phyloP scores from a whole-genome alignment of 2,113 vertebrate species.

The Trichomycterus rosablanca region DNA sequence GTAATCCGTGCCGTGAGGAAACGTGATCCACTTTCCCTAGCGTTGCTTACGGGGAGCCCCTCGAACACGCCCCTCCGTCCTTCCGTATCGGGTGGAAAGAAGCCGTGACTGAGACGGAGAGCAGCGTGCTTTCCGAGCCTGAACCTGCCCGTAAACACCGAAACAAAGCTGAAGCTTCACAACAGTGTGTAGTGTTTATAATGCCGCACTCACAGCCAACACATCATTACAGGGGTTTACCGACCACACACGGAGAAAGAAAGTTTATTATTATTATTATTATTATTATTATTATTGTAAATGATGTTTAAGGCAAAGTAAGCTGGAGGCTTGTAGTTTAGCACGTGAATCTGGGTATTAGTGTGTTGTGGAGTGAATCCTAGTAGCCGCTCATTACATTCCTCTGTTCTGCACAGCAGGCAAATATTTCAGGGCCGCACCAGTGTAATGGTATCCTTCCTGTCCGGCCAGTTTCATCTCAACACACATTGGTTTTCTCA shows the following conservation, averaged over 20 bases:
- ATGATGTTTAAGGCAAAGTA: constrained; percentile 30
- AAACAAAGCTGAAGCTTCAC: constrained; percentile 9
- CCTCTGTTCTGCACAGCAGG: background rate
- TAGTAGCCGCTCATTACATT: constrained; percentile 21
- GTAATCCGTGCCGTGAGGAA: constrained; percentile 50
- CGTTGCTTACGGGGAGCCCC: no score
- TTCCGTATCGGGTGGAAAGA: no score
- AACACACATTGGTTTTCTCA: background rate
- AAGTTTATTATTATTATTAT: no score
- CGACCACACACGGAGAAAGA: constrained; percentile 28
- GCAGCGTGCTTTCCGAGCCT: constrained; percentile 17
- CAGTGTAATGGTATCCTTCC: constrained; percentile 11
- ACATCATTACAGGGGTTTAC: constrained; percentile 25
- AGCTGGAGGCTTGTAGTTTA: background rate
- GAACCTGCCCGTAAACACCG: constrained; percentile 20
- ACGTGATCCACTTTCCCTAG: no score
- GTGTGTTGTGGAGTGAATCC: background rate
- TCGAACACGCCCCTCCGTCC: no score
- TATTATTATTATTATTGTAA: no score
- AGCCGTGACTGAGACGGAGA: background rate
- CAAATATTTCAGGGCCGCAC: constrained; percentile 4
- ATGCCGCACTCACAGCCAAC: constrained; percentile 22
- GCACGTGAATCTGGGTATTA: no score
- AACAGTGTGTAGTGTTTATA: background rate
- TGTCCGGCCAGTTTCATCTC: constrained; percentile 2